Conservation (phyloP, 2,113 vertebrate species). For the Lagopus muta region DNA sequence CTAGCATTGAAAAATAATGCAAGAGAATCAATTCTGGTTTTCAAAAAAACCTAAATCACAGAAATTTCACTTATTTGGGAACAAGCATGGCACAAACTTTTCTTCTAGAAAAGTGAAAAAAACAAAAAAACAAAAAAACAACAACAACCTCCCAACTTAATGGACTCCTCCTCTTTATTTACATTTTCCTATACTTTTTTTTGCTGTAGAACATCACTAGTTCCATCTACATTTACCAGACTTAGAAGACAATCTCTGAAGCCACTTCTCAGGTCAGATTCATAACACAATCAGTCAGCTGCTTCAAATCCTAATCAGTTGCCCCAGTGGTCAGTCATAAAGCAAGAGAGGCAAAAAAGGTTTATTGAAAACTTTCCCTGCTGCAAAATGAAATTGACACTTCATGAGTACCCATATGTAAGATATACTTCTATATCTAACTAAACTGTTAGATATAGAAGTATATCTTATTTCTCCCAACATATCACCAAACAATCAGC, state of each 20-base stretch:
- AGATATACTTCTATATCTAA: background rate
- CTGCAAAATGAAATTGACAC: background rate
- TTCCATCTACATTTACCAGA: background rate
- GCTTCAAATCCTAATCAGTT: background rate
- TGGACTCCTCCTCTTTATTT: background rate
- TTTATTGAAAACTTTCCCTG: background rate
- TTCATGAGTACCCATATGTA: background rate
- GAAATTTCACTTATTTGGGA: background rate
- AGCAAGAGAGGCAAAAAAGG: fast-evolving
- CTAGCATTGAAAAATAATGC: background rate
- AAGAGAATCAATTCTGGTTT: background rate
- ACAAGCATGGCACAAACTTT: background rate
- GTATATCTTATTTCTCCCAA: background rate
- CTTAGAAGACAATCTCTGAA: background rate
- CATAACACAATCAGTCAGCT: background rate
- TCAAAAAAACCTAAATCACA: background rate
- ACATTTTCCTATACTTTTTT: background rate
- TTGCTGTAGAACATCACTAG: background rate
- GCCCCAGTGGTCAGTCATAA: background rate
- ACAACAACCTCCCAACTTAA: background rate
- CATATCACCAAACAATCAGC: background rate
- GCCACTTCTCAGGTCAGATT: background rate
- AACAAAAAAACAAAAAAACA: background rate
- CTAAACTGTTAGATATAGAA: too few relatives aligned
- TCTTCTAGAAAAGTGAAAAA: background rate